Conservation (phyloP, 2,113 vertebrate genomes). For the Saiga tatarica region DNA sequence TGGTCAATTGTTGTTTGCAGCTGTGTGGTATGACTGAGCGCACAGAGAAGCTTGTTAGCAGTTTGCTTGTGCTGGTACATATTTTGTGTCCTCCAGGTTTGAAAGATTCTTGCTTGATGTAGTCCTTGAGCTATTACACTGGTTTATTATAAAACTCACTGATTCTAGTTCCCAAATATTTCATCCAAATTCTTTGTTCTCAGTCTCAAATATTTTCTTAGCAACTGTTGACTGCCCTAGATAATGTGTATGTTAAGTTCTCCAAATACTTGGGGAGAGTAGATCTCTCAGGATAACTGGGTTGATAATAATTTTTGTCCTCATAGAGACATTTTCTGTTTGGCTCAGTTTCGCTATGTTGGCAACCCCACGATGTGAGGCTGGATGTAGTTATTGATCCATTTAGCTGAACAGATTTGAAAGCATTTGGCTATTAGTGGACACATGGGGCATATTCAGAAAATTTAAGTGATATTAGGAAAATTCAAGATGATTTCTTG, state of each 20-base stretch:
- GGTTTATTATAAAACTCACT: slow-evolving; percentile 33
- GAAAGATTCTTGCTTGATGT: slow-evolving; percentile 60
- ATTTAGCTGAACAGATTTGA: slow-evolving; percentile 79
- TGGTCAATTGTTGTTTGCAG: slow-evolving; percentile 81
- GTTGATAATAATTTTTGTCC: slow-evolving; percentile 56
- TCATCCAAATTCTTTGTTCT: slow-evolving; percentile 17
- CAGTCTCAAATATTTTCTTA: background rate
- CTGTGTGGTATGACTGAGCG: slow-evolving; percentile 73
- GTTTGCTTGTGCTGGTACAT: slow-evolving; percentile 72
- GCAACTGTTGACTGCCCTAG: background rate
- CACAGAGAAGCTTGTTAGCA: slow-evolving; percentile 78
- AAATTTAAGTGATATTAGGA: slow-evolving; percentile 61
- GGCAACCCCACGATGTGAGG: slow-evolving; percentile 66
- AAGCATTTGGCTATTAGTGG: slow-evolving; percentile 79
- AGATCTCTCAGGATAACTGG: slow-evolving; percentile 48
- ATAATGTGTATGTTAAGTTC: slow-evolving; percentile 8
- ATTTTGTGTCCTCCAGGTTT: slow-evolving; percentile 71
- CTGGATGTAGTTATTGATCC: slow-evolving; percentile 77
- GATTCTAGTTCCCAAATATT: slow-evolving; percentile 14
- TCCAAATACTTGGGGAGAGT: slow-evolving; percentile 32
- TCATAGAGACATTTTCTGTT: slow-evolving; percentile 64
- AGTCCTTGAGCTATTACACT: slow-evolving; percentile 26
- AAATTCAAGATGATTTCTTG: slow-evolving; percentile 59
- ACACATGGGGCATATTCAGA: slow-evolving; percentile 71
- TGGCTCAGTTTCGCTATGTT: slow-evolving; percentile 71